Evolutionary conservation across 2,797 vertebrate species (phyloP).

Genomic region (Steatocranus sp.): DNA sequence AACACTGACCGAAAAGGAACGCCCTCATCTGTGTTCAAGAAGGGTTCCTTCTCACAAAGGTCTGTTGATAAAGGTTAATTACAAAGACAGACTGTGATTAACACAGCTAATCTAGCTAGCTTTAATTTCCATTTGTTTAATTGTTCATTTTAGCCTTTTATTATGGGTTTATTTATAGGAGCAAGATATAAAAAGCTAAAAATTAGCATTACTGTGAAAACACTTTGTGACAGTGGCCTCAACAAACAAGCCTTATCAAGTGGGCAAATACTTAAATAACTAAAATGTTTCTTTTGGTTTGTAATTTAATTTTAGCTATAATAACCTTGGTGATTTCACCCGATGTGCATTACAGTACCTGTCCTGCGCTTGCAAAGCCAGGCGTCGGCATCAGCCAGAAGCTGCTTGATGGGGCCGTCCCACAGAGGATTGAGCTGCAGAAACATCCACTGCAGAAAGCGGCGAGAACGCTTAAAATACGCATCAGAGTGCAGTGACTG

Average conservation of each 20-base stretch:
- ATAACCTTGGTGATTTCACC: not conserved
- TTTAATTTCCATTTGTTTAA: not conserved
- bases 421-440: slow-evolving; percentile 91
- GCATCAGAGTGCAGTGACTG: not conserved
- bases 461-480: not conserved
- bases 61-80: slow-evolving; percentile 47
- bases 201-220: not conserved
- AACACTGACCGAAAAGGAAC: slow-evolving; percentile 81
- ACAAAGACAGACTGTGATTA: not conserved
- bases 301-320: not conserved
- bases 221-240: not conserved
- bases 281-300: not conserved
- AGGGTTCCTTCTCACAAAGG: slow-evolving; percentile 75
- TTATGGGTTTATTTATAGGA: not conserved
- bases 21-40: slow-evolving; percentile 87
- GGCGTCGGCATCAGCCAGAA: slow-evolving; percentile 87
- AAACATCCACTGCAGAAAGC: slow-evolving; percentile 90
- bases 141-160: not conserved
- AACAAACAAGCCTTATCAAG: not conserved
- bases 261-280: not conserved
- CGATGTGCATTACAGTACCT: slow-evolving; percentile 66
- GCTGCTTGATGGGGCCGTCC: slow-evolving; percentile 92
- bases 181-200: not conserved
- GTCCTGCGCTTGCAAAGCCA: slow-evolving; percentile 91
- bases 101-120: not conserved